phyloP scores from a whole-genome alignment of 2,113 vertebrate genomes.

The Lepisosteus osseus region DNA sequence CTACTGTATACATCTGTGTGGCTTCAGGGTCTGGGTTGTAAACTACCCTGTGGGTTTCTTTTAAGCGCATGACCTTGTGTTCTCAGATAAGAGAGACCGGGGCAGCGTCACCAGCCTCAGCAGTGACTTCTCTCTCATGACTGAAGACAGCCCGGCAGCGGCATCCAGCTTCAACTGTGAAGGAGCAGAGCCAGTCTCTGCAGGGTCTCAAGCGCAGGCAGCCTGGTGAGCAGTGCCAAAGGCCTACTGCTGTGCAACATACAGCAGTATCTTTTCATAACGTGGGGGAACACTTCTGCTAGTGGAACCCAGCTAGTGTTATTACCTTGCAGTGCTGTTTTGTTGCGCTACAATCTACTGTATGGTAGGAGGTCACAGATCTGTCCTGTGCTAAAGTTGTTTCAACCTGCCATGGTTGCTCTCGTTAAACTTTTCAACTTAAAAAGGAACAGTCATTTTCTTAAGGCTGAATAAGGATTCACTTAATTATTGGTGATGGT shows the following conservation, averaged over 20 bases:
- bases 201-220: slow-evolving; percentile 71
- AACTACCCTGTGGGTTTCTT: neutral
- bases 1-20: neutral
- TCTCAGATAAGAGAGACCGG: slow-evolving; percentile 78
- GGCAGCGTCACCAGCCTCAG: slow-evolving; percentile 92
- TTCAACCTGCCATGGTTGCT: no score
- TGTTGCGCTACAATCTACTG: neutral
- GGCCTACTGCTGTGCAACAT: neutral
- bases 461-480: no score
- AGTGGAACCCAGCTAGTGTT: no score
- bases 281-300: neutral
- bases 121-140: slow-evolving; percentile 91
- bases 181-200: slow-evolving; percentile 70
- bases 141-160: slow-evolving; percentile 77
- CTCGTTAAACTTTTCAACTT: no score
- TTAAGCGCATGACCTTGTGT: slow-evolving; percentile 16
- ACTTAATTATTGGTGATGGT: no score
- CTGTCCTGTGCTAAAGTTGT: no score
- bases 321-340: no score
- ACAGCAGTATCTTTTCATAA: neutral
- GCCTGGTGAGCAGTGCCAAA: slow-evolving; percentile 71
- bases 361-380: neutral
- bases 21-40: neutral
- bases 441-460: no score
- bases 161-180: slow-evolving; percentile 77